A percentile compares a stretch with the other conserved stretches of the same genome.
Evolutionary conservation across 2,888 invertebrate species (phyloP).

Genomic region (Lepidonotus clava): DNA sequence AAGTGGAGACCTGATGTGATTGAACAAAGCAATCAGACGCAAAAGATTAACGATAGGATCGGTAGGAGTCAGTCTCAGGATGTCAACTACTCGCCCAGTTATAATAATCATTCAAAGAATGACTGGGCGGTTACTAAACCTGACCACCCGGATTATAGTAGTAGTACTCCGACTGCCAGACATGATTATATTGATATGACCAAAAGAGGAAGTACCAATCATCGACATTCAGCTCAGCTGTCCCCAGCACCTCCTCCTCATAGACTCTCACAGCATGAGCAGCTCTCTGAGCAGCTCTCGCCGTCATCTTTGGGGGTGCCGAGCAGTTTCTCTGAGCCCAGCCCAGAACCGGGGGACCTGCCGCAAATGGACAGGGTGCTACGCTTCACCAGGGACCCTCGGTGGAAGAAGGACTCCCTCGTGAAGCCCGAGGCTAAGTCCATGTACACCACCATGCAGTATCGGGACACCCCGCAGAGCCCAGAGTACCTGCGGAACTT

Average conservation of each 20-base stretch:
- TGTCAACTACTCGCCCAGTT: too few relatives aligned
- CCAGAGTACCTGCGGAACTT: neutral
- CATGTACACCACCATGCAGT: slow-evolving; percentile 22
- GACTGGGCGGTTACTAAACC: too few relatives aligned
- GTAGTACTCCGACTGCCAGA: neutral
- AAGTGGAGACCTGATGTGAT: neutral
- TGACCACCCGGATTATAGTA: too few relatives aligned
- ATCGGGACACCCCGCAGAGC: neutral
- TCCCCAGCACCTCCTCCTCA: neutral
- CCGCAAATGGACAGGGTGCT: neutral
- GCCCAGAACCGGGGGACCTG: slow-evolving; percentile 29
- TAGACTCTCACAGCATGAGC: neutral
- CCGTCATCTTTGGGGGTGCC: neutral
- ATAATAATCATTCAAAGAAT: too few relatives aligned
- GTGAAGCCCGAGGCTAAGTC: slow-evolving; percentile 33
- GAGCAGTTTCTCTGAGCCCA: slow-evolving; percentile 26
- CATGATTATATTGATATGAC: slow-evolving; percentile 6
- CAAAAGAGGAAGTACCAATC: neutral
- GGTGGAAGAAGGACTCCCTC: slow-evolving; percentile 33
- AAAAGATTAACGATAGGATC: too few relatives aligned
- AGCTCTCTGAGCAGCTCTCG: too few relatives aligned
- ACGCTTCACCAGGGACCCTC: slow-evolving; percentile 17
- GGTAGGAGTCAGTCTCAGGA: too few relatives aligned
- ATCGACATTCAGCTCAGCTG: neutral
- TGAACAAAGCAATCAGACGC: neutral